Base-by-base conservation (phyloP, 2,797 vertebrate species). In the Hirundo rustica region DNA sequence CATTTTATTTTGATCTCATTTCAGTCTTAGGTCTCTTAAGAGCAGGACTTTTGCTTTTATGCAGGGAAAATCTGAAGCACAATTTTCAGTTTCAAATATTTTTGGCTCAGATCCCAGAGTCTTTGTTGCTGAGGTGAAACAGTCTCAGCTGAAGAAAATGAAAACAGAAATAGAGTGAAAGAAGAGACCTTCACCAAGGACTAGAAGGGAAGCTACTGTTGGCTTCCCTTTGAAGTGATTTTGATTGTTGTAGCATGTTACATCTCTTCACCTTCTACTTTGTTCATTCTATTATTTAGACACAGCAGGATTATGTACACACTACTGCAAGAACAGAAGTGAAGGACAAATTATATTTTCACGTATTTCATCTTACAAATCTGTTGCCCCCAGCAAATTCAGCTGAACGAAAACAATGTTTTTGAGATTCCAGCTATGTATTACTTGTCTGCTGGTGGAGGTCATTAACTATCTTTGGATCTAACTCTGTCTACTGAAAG, bases 51-150 rank as follows among this genome's bases (percentile, higher is more conserved):
- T 4, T 22, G 25, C 32, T 75, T 71, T 89, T 40, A 58, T 9
- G 38, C 13, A 72, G 23, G 45, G 16, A 68, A 85, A 90, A 89
- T 20, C 20, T 30, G 20, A 86, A 92, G 29, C 26, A 55, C 44
- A 45, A 74, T 23, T 80, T 85, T 85, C 72, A 77, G 23, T 87
- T 88, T 51, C 83, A 89, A 84, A 48, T 70, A 78, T 51, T 92
- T 84, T 53, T 93, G 91, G 89, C 89, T 83, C 26, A 47, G 48
- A 74, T 57, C 82, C 82, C 72, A 83, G 64, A 66, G 66, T 32
- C 38, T 81, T 88, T 81, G 65, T 22, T 62, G 47, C 48, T 86
- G 73, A 92, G 88, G 36, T 90, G 70, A 95, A 94, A 85, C 17
- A 68, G 30, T 50, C 53, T 71, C 48, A 84, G 26, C 8, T 61